phyloP scores from a whole-genome alignment of 2,888 invertebrate species.

The Nemurella pictetii region DNA sequence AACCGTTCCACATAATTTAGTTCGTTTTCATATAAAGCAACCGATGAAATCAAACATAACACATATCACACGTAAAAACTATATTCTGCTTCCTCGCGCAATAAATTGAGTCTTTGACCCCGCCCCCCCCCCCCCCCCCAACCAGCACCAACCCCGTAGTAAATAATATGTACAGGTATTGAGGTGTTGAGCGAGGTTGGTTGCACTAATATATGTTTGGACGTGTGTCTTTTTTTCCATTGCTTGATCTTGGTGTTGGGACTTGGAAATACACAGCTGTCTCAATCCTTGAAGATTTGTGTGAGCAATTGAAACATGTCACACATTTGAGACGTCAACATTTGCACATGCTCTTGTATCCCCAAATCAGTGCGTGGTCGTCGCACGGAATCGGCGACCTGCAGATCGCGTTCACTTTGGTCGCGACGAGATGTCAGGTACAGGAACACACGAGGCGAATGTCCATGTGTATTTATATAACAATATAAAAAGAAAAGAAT shows the following conservation, averaged over 20 bases:
- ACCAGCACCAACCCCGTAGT: too few species aligned
- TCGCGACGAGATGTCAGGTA: conserved; percentile 42
- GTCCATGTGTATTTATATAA: too few species aligned
- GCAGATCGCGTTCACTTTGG: conserved; percentile 40
- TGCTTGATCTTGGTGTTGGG: background rate
- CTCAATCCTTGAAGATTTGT: conserved; percentile 42
- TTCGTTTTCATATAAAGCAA: too few species aligned
- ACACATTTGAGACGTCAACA: conserved; percentile 43
- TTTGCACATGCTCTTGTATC: conserved; percentile 42
- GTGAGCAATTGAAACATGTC: conserved; percentile 43
- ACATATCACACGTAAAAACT: background rate
- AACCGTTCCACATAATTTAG: too few species aligned
- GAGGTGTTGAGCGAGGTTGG: background rate
- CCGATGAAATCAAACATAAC: too few species aligned
- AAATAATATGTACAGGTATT: background rate
- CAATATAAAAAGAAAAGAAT: too few species aligned
- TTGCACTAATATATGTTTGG: background rate
- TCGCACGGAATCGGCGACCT: conserved; percentile 42
- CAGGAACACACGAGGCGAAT: too few species aligned
- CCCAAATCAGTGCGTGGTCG: conserved; percentile 40
- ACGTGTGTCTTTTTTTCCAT: background rate
- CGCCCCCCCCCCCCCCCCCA: too few species aligned
- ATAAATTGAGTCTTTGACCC: background rate
- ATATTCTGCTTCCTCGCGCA: background rate
- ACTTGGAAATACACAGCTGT: conserved; percentile 33